Evolutionary conservation across 2,888 invertebrate genomes (phyloP), one percentile per base, ranked within the genome.

Genomic region (Pandemis cinnamomeana): DNA sequence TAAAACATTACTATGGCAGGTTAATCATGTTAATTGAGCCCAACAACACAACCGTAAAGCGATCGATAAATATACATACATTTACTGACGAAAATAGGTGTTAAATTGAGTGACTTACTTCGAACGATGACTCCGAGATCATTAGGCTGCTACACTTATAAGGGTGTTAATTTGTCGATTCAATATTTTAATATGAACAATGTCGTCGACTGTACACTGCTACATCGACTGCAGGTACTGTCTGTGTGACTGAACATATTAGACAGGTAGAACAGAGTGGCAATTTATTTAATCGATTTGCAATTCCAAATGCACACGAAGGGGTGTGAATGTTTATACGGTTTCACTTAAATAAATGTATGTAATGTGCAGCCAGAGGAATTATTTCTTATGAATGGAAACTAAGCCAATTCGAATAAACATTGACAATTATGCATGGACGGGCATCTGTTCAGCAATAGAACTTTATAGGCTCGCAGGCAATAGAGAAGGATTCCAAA

Each of bases 11-110:
- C 84, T 79, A 85, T 83, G 88, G 87, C 88, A 86, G 86, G 84
- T 84, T 85, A 84, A 86, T 87, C 82, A 85, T 84, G 84, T 87
- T 88, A 89, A 91, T 90, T 88, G 87, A 86, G 84, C 81, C 81
- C 81, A 81, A 82, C 80, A 83, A 85, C 82, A 83, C 83, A 87
- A 87, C 87, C 85, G 84, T 78, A 55, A 76, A 68, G 71, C 67
- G 48, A 66, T 48, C 70, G 69, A 73, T 70, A 70, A 60, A 27
- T 66, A 15, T 60, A 11, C 41, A 55, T 66, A n/a, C 44, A 55
- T 7, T 8, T 15, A 36, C 10, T 10, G 41, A n/a, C 15, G 62
- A 53, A 71, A 46, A 44, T 61, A 41, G 61, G 61, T 67, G 61
- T 36, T 71, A 46, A 62, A 74, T 71, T 67, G 61, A 55, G 55